Base-by-base conservation (phyloP, 2,888 invertebrate genomes). In the Drosophila austrosaltans region DNA sequence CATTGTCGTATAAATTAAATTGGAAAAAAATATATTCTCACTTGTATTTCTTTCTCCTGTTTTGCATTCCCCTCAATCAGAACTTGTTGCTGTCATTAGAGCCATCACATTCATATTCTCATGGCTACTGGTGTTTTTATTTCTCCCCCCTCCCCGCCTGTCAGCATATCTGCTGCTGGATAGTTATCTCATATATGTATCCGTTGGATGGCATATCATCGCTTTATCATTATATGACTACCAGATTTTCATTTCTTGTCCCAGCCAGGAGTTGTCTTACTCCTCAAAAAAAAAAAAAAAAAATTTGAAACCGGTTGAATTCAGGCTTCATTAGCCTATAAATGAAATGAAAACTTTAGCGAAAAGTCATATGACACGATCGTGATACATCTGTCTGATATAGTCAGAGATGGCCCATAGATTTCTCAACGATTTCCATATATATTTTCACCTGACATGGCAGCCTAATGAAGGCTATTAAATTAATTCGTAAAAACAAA, bases 401-500 rank as follows among this genome's bases (percentile, higher is more conserved):
- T 58, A 20, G 44, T 20, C 63, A 42, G 53, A 10, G 20, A 8
- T 8, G 30, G 40, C 44, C 53, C 16, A 57, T 22, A 66, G 78
- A 75, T 69, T 63, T 75, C 48, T 75, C 67, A 57, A 66, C 79
- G 75, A 63, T 70, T 81, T 78, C 68, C 75, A 76, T 68, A 42
- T 32, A 42, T 28, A 67, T 63, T 68, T 63, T 62, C 60, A 39
- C 53, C 36, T 44, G 16, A 25, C 53, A 30, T 44, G 16, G 63
- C 60, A 65, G 48, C 59, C 74, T 70, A 84, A 87, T 85, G 82
- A 87, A 83, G 80, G 75, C 78, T 75, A 78, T 79, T 48, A 72
- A 72, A 87, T 82, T 75, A 84, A 84, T 78, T 87, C 79, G 76
- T 76, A 72, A 79, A 72, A 79, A 72, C 66, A 66, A 69, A 83